A percentile compares a stretch with the other conserved stretches of the same genome.
phyloP scores from a whole-genome alignment of 2,888 invertebrate genomes.

The Stenichneumon culpator region DNA sequence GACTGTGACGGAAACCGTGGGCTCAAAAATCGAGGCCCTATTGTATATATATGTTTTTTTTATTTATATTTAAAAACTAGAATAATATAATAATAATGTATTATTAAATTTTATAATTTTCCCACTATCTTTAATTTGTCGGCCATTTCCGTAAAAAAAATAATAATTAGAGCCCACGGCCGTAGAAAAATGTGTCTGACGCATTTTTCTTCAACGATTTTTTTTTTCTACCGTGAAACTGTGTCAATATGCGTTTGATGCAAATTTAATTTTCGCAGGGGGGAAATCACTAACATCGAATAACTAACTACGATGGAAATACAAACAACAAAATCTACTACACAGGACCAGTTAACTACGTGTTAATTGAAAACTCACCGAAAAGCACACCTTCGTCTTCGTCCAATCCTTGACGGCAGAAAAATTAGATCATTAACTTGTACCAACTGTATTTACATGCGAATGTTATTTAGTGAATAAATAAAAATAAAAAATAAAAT shows the following conservation, averaged over 20 bases:
- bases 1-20: no score
- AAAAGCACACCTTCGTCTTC: constrained; percentile 65
- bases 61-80: not conserved
- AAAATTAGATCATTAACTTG: constrained; percentile 58
- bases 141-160: no score
- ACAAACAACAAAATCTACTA: constrained; percentile 2
- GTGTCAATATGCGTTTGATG: not conserved
- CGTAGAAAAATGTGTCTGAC: no score
- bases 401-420: constrained; percentile 64
- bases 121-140: no score
- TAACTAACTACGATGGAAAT: not conserved
- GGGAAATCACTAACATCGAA: not conserved
- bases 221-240: not conserved
- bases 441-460: constrained; percentile 17
- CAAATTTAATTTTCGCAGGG: not conserved
- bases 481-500: constrained; percentile 7
- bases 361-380: constrained; percentile 58
- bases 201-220: no score
- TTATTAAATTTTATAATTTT: no score
- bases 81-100: no score
- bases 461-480: not conserved
- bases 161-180: no score
- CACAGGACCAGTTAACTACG: not conserved
- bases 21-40: no score
- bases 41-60: not conserved